Evolutionary conservation across 1,140 invertebrate genomes (phyloP).

Genomic region (Bombus superbus): DNA sequence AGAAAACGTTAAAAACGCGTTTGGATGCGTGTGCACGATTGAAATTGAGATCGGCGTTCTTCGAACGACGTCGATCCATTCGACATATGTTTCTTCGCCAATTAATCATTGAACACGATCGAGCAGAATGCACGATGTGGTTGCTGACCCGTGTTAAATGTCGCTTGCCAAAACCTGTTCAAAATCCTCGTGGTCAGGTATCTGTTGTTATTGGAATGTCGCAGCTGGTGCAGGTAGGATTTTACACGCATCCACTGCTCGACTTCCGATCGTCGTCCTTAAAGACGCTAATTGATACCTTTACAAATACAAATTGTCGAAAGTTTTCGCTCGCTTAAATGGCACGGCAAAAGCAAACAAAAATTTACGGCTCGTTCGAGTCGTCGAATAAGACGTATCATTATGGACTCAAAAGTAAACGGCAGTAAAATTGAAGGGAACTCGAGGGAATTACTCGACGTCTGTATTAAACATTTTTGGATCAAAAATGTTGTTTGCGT

Average conservation of each 20-base stretch:
- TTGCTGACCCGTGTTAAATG: neutral
- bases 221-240: neutral
- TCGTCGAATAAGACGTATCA: too few relatives aligned
- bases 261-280: neutral
- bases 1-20: neutral
- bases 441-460: too few relatives aligned
- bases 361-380: too few relatives aligned
- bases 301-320: neutral
- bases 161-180: neutral
- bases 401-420: too few relatives aligned
- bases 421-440: too few relatives aligned
- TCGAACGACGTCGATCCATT: neutral
- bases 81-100: neutral
- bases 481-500: too few relatives aligned
- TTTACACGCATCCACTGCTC: neutral
- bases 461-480: too few relatives aligned
- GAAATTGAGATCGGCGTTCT: too few relatives aligned
- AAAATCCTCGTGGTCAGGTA: conserved; percentile 9
- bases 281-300: neutral
- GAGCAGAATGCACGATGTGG: neutral
- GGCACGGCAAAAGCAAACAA: too few relatives aligned
- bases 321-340: too few relatives aligned
- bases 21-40: fast-evolving
- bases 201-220: conserved; percentile 11
- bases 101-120: neutral